phyloP scores from a whole-genome alignment of 2,113 vertebrate species.

The Silurus asotus region DNA sequence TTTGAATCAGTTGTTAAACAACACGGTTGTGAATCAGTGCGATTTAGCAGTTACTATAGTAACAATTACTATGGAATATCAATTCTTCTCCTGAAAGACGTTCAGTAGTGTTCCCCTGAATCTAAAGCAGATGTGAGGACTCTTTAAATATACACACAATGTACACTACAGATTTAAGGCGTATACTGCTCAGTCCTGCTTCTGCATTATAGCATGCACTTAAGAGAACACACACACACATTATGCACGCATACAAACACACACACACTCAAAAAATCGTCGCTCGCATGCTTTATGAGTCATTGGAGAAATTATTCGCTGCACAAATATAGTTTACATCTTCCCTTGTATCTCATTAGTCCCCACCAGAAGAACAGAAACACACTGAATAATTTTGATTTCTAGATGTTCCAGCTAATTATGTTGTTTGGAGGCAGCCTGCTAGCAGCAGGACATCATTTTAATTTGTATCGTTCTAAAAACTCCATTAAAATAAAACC shows the following conservation, averaged over 20 bases:
- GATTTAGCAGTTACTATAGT: neutral
- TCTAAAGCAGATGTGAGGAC: neutral
- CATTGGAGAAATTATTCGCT: constrained; percentile 65
- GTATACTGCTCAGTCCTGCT: constrained; percentile 28
- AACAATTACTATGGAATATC: neutral
- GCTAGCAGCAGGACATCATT: constrained; percentile 68
- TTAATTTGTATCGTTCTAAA: constrained; percentile 67
- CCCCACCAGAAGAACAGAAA: constrained; percentile 56
- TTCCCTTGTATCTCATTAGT: constrained; percentile 67
- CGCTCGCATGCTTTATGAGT: constrained; percentile 63
- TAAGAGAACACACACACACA: constrained; percentile 29
- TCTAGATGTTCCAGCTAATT: constrained; percentile 73
- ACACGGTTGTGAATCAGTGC: neutral
- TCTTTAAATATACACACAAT: constrained; percentile 22
- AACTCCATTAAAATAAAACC: constrained; percentile 60
- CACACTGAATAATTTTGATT: constrained; percentile 63
- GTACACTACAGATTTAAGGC: constrained; percentile 12
- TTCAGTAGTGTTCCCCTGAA: neutral
- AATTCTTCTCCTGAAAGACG: neutral
- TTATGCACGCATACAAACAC: constrained; percentile 25
- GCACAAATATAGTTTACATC: constrained; percentile 67
- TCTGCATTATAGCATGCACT: constrained; percentile 47
- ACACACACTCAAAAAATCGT: constrained; percentile 54
- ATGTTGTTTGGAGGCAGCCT: constrained; percentile 66
- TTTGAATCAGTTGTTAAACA: neutral